Conservation (phyloP, 1,140 invertebrate species). For the Plodia interpunctella region DNA sequence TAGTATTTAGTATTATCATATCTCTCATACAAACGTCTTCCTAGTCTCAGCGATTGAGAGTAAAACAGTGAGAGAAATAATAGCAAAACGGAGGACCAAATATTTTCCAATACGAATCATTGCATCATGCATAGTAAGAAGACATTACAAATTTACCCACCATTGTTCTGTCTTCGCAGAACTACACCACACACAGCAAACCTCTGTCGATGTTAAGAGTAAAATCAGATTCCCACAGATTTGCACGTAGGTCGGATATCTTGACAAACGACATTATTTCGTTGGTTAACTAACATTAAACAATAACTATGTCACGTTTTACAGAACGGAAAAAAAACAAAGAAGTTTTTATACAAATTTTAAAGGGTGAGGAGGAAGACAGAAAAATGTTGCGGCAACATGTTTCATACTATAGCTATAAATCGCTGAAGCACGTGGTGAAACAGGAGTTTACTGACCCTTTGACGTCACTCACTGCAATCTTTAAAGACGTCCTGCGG, state of each 20-base stretch:
- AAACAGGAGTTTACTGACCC: slow-evolving; percentile 35
- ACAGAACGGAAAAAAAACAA: not conserved
- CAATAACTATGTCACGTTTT: slow-evolving; percentile 15
- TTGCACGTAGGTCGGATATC: slow-evolving; percentile 24
- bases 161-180: slow-evolving; percentile 71
- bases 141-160: slow-evolving; percentile 71
- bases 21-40: too few relatives aligned
- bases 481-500: slow-evolving; percentile 43
- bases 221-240: slow-evolving; percentile 34
- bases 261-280: not conserved
- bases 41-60: too few relatives aligned
- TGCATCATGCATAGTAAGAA: slow-evolving; percentile 72
- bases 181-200: slow-evolving; percentile 48
- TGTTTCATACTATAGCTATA: slow-evolving; percentile 21
- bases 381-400: slow-evolving; percentile 24
- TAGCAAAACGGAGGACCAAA: slow-evolving; percentile 30
- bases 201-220: slow-evolving; percentile 49
- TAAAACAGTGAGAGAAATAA: not conserved
- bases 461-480: slow-evolving; percentile 14
- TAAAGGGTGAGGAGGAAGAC: not conserved
- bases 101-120: slow-evolving; percentile 37
- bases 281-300: not conserved
- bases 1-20: too few relatives aligned
- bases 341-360: not conserved
- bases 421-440: slow-evolving; percentile 32